phyloP scores from a whole-genome alignment of 2,797 vertebrate genomes.

The Crenichthys baileyi region DNA sequence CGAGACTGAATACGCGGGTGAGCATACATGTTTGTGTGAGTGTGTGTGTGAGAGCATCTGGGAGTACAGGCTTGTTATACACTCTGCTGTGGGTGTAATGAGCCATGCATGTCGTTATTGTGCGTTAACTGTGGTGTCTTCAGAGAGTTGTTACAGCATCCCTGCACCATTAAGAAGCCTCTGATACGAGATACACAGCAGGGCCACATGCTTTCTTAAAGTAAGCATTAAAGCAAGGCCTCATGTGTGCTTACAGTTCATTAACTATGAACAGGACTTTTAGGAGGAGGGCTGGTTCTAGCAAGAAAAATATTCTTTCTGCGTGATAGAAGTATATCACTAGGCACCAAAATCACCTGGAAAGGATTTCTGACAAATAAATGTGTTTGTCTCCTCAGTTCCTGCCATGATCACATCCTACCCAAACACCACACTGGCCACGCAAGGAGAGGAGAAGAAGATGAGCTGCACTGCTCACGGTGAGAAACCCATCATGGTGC shows the following conservation, averaged over 20 bases:
- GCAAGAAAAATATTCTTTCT: background rate
- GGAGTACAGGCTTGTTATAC: slow-evolving; percentile 66
- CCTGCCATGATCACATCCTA: slow-evolving; percentile 99
- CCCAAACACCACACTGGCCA: slow-evolving; percentile 96
- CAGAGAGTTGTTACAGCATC: slow-evolving; percentile 63
- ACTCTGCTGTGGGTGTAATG: slow-evolving; percentile 73
- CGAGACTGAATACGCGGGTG: background rate
- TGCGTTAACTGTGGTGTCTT: slow-evolving; percentile 65
- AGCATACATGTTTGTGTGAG: slow-evolving; percentile 10
- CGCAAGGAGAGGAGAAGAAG: slow-evolving; percentile 96
- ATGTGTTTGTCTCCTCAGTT: slow-evolving; percentile 75
- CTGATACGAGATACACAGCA: slow-evolving; percentile 32
- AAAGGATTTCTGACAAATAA: background rate
- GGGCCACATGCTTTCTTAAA: slow-evolving; percentile 25
- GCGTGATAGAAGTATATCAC: background rate
- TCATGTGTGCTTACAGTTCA: slow-evolving; percentile 3
- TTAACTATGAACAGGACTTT: background rate
- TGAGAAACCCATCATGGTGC: slow-evolving; percentile 98
- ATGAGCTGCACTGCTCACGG: slow-evolving; percentile 97
- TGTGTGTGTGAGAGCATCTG: slow-evolving; percentile 46
- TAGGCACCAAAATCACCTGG: background rate
- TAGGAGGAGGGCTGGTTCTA: background rate
- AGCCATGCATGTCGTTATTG: slow-evolving; percentile 73
- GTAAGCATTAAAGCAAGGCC: slow-evolving; percentile 18
- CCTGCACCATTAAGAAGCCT: slow-evolving; percentile 57